Percentiles rank a stretch among this genome's conserved stretches.
Evolutionary conservation across 2,113 vertebrate genomes (phyloP).

Genomic region (Osmerus mordax): DNA sequence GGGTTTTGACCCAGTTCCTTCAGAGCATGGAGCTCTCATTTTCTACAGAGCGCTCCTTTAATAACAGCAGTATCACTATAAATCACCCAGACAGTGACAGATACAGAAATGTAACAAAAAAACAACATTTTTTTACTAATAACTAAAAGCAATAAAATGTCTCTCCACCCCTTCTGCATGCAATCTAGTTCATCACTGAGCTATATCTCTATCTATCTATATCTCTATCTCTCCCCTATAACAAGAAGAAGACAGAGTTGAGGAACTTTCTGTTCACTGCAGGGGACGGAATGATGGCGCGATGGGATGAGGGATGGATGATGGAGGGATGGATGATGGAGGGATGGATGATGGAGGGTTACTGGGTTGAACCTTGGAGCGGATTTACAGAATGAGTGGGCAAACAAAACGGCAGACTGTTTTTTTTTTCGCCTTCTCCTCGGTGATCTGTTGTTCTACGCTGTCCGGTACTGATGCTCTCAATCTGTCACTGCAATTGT

Average conservation of each 20-base stretch:
- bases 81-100: too few relatives aligned
- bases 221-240: too few relatives aligned
- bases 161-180: not conserved
- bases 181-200: too few relatives aligned
- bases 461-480: slow-evolving; percentile 39
- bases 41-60: too few relatives aligned
- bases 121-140: not conserved
- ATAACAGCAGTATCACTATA: too few relatives aligned
- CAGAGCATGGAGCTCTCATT: too few relatives aligned
- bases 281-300: slow-evolving; percentile 24
- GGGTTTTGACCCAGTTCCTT: too few relatives aligned
- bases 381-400: slow-evolving; percentile 41
- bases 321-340: slow-evolving; percentile 5
- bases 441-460: slow-evolving; percentile 27
- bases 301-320: slow-evolving; percentile 7
- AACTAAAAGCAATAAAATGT: not conserved
- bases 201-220: too few relatives aligned
- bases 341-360: slow-evolving; percentile 13
- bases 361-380: slow-evolving; percentile 40
- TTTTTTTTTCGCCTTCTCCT: slow-evolving; percentile 31
- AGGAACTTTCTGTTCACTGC: not conserved
- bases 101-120: too few relatives aligned
- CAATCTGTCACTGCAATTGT: slow-evolving; percentile 60
- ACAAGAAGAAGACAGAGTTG: too few relatives aligned
- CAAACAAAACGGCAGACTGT: slow-evolving; percentile 42